Percentiles rank a stretch among this genome's conserved stretches.
phyloP scores from a whole-genome alignment of 2,797 vertebrate genomes.

The Pangasius mekongensis region DNA sequence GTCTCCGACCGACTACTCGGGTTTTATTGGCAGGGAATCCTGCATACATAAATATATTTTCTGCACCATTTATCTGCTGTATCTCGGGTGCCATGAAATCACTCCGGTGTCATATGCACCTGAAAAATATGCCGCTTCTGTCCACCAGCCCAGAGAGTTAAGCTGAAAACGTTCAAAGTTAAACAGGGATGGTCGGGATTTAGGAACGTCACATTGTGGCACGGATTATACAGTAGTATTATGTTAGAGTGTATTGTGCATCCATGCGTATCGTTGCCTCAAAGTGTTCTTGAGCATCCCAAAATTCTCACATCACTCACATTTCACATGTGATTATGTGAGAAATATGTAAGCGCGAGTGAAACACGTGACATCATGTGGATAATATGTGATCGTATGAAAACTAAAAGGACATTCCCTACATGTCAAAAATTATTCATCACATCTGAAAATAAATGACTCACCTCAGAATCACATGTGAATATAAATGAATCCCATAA shows the following conservation, averaged over 20 bases:
- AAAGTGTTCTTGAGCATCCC: background rate
- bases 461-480: too few relatives aligned
- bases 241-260: background rate
- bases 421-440: background rate
- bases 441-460: background rate
- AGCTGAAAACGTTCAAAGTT: background rate
- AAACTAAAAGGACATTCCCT: background rate
- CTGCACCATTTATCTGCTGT: constrained; percentile 68
- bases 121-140: constrained; percentile 60
- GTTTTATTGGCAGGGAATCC: constrained; percentile 70
- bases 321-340: background rate
- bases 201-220: background rate
- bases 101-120: constrained; percentile 66
- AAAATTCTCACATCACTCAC: background rate
- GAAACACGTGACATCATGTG: background rate
- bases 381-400: background rate
- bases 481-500: background rate
- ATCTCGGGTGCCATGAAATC: constrained; percentile 66
- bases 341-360: background rate
- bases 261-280: background rate
- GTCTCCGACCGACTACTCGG: constrained; percentile 23
- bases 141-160: background rate
- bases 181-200: background rate
- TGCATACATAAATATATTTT: constrained; percentile 74
- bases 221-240: background rate